A percentile compares a stretch with the other conserved stretches of the same genome.
Conservation (phyloP, 1,140 invertebrate species). For the Lepeophtheirus salmonis region DNA sequence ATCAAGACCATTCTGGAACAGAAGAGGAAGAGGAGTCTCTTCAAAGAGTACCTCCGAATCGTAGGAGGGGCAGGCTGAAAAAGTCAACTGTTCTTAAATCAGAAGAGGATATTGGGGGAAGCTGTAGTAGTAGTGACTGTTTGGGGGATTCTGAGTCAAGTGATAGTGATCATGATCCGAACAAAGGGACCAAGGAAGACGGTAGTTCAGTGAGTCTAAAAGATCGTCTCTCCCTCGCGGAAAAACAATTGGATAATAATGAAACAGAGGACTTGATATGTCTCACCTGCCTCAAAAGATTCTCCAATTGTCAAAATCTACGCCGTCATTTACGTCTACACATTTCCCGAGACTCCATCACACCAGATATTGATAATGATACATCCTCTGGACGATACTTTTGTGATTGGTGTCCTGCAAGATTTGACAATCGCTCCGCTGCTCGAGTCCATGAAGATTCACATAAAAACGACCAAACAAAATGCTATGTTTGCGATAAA, state of each 20-base stretch:
- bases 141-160: constrained; percentile 15
- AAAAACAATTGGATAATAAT: constrained; percentile 15
- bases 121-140: constrained; percentile 10
- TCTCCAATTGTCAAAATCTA: constrained; percentile 18
- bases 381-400: constrained; percentile 4
- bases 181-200: neutral
- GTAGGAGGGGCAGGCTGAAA: neutral
- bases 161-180: constrained; percentile 11
- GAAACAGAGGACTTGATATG: constrained; percentile 18
- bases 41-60: neutral
- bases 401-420: constrained; percentile 17
- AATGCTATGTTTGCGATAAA: constrained; percentile 16
- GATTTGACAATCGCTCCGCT: constrained; percentile 17
- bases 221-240: constrained; percentile 15
- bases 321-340: constrained; percentile 15
- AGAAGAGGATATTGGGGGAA: neutral
- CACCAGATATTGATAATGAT: constrained; percentile 10
- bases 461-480: constrained; percentile 2
- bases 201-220: neutral
- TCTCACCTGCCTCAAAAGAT: constrained; percentile 15
- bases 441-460: constrained; percentile 7
- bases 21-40: neutral
- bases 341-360: constrained; percentile 17
- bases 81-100: neutral
- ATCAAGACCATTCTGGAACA: neutral